phyloP scores from a whole-genome alignment of 2,113 vertebrate genomes.

The Eubucco bourcierii region DNA sequence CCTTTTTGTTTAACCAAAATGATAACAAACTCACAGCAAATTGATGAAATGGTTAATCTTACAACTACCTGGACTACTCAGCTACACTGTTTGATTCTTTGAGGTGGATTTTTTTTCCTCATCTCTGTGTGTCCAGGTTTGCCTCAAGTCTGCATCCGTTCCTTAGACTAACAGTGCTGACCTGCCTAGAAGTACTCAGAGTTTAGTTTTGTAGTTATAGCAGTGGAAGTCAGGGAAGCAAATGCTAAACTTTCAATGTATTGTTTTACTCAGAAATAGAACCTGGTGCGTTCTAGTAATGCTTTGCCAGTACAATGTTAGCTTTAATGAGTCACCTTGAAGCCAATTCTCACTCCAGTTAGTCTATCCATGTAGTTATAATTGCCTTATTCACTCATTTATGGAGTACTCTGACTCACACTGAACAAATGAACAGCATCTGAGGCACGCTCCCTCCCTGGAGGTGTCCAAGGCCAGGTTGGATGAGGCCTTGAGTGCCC shows the following conservation, averaged over 20 bases:
- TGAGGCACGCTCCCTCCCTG: no score
- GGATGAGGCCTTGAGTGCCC: no score
- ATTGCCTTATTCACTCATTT: not conserved
- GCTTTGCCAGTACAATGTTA: not conserved
- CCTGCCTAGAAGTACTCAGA: not conserved
- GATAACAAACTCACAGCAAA: not conserved
- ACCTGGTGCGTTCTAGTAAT: not conserved
- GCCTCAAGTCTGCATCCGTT: not conserved
- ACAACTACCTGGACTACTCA: not conserved
- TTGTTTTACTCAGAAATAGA: not conserved
- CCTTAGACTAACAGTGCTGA: not conserved
- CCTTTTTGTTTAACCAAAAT: not conserved
- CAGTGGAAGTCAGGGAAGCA: not conserved
- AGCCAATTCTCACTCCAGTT: not conserved
- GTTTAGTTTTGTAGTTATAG: not conserved
- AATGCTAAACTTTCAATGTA: not conserved
- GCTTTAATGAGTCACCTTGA: not conserved
- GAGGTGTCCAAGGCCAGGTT: no score
- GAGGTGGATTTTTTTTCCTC: not conserved
- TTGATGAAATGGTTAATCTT: not conserved
- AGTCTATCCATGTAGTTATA: rapidly evolving
- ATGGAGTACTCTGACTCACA: not conserved
- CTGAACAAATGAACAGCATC: not conserved
- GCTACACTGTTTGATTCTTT: not conserved
- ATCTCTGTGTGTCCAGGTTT: not conserved